phyloP scores from a whole-genome alignment of 2,888 invertebrate species.

The Dolichomitus sp. region DNA sequence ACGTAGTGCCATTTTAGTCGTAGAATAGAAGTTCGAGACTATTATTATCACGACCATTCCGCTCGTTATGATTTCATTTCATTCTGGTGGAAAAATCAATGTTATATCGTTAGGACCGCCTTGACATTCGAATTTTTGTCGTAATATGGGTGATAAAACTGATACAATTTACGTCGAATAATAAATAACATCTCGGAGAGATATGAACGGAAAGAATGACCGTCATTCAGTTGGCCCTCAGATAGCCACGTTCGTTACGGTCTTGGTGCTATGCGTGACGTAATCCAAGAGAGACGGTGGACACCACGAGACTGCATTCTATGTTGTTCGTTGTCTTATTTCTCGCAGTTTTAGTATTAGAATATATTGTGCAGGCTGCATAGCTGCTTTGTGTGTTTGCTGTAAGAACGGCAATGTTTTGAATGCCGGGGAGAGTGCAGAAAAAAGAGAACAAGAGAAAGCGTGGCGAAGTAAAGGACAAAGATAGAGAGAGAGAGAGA shows the following conservation, averaged over 20 bases:
- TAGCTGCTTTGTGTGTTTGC: conserved; percentile 2
- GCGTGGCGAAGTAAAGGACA: neutral
- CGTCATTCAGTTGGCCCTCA: conserved; percentile 3
- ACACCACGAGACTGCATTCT: conserved; percentile 3
- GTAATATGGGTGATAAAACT: neutral
- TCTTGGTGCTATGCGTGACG: conserved; percentile 15
- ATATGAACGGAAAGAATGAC: conserved; percentile 6
- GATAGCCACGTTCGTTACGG: neutral
- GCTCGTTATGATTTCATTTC: neutral
- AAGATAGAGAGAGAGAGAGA: conserved; percentile 4
- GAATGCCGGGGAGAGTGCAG: neutral
- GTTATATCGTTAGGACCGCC: neutral
- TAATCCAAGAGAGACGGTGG: conserved; percentile 18
- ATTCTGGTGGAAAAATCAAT: neutral
- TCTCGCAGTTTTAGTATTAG: conserved; percentile 14
- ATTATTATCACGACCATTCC: neutral
- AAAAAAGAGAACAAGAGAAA: neutral
- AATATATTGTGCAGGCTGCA: conserved; percentile 1
- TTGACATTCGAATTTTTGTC: neutral
- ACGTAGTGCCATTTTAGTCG: neutral
- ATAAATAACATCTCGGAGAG: neutral
- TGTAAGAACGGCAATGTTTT: conserved; percentile 4
- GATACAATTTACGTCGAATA: neutral
- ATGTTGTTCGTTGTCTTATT: neutral
- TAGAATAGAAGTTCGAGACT: neutral